A percentile compares a stretch with the other conserved stretches of the same genome.
Conservation (phyloP, 2,113 vertebrate genomes). For the Gracilinanus agilis region DNA sequence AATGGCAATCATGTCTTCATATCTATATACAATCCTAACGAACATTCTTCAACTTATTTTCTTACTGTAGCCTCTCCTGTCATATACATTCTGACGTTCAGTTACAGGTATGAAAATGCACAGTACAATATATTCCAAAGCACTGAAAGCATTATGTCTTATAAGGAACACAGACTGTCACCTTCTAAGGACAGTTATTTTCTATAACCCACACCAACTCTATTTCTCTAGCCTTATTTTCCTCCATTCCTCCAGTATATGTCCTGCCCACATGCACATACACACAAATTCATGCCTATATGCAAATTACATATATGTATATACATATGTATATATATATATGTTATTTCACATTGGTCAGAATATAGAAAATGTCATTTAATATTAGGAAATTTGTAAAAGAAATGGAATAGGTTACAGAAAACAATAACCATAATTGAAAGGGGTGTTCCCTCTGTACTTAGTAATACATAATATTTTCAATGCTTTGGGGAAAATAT, state of each 20-base stretch:
- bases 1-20: not conserved
- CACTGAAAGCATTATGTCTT: slow-evolving; percentile 27
- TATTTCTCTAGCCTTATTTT: not conserved
- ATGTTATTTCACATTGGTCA: not conserved
- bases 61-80: not conserved
- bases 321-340: not conserved
- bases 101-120: slow-evolving; percentile 10
- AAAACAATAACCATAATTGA: not conserved
- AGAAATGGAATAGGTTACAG: not conserved
- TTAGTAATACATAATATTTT: slow-evolving; percentile 18
- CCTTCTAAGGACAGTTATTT: slow-evolving; percentile 7
- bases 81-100: not conserved
- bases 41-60: not conserved
- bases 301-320: not conserved
- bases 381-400: not conserved
- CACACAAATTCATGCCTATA: no score
- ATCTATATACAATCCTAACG: not conserved
- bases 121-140: slow-evolving; percentile 30
- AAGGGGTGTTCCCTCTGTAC: slow-evolving; percentile 30
- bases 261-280: not conserved
- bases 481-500: slow-evolving; percentile 54
- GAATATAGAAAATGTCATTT: not conserved
- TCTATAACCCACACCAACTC: not conserved
- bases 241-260: not conserved
- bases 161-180: slow-evolving; percentile 27